Conservation (phyloP, 2,888 invertebrate species). For the Acholoe squamosa region DNA sequence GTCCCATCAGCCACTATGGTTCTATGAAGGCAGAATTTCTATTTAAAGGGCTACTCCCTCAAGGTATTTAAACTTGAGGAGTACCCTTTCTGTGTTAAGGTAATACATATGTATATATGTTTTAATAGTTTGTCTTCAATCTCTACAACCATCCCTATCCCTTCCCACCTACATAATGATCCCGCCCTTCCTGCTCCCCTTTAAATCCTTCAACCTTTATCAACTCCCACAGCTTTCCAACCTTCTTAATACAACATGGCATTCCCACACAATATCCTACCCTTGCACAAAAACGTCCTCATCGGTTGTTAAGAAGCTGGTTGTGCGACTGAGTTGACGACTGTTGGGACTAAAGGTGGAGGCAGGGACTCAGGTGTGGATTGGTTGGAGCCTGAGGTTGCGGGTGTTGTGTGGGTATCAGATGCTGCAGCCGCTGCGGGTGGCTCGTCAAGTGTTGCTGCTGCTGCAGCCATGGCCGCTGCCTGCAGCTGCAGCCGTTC, state of each 20-base stretch:
- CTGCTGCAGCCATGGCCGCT: neutral
- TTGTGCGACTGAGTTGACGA: constrained; percentile 16
- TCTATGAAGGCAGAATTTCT: no score
- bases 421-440: neutral
- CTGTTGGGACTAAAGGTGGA: neutral
- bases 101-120: no score
- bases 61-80: no score
- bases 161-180: no score
- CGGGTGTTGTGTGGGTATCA: neutral
- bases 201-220: no score
- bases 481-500: neutral
- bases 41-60: no score
- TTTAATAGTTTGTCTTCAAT: no score
- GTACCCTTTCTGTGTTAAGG: no score
- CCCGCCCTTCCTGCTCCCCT: no score
- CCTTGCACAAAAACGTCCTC: neutral
- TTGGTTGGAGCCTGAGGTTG: neutral
- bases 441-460: neutral
- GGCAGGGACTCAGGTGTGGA: neutral
- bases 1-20: no score
- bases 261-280: neutral
- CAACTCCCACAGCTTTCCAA: no score
- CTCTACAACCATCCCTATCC: no score
- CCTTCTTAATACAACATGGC: neutral
- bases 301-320: constrained; percentile 4